Conservation (phyloP, 2,888 invertebrate species). For the Holacanthella duospinosa region DNA sequence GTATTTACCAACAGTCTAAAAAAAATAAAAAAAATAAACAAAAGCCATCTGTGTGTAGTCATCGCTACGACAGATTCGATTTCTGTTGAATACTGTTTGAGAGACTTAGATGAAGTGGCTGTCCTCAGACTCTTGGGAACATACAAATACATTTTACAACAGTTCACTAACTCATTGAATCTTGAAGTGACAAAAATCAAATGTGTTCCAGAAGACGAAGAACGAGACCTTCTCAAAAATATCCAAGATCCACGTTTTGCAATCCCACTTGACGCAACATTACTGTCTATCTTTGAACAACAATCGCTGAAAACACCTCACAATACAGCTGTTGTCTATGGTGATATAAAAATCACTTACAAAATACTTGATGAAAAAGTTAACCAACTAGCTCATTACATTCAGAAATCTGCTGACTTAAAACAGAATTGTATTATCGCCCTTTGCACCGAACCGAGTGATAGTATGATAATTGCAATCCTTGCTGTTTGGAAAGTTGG, state of each 20-base stretch:
- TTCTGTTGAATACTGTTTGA: background rate
- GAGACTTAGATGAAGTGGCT: background rate
- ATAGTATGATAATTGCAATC: background rate
- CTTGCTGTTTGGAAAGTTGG: constrained; percentile 8
- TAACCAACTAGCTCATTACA: background rate
- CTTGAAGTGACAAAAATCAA: background rate
- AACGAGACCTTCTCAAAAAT: background rate
- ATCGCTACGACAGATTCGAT: background rate
- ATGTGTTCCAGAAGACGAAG: background rate
- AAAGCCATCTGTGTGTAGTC: background rate
- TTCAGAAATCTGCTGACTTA: background rate
- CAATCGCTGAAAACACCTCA: background rate
- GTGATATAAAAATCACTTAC: background rate
- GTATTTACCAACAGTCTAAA: no score
- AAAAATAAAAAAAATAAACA: no score
- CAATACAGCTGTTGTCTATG: background rate
- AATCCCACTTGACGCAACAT: background rate
- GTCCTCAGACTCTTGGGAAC: background rate
- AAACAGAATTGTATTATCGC: background rate
- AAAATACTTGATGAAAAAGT: background rate
- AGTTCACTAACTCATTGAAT: background rate
- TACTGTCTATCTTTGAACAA: background rate
- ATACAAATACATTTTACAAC: background rate
- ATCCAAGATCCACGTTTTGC: background rate
- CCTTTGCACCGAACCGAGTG: background rate